phyloP scores from a whole-genome alignment of 2,888 invertebrate species.

The Timandra comae region DNA sequence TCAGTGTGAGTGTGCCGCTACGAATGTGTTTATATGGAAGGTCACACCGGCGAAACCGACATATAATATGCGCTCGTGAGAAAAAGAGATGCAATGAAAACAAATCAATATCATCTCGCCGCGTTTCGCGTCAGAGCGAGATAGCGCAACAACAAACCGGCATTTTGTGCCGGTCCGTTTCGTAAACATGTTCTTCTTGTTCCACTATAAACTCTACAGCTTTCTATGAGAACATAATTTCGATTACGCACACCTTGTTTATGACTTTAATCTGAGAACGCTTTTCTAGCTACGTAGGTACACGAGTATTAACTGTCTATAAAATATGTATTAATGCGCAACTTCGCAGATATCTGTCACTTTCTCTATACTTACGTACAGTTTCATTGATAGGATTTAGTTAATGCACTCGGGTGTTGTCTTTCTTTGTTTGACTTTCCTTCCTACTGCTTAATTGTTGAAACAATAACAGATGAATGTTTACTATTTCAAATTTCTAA shows the following conservation, averaged over 20 bases:
- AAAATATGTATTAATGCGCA: not conserved
- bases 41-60: conserved; percentile 58
- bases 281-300: conserved; percentile 4
- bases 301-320: not conserved
- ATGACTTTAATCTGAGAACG: conserved; percentile 32
- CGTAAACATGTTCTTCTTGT: conserved; percentile 18
- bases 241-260: conserved; percentile 29
- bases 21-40: conserved; percentile 67
- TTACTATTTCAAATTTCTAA: too few relatives aligned
- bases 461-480: too few relatives aligned
- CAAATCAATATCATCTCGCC: conserved; percentile 74
- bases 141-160: conserved; percentile 73
- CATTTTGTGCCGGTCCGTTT: conserved; percentile 58
- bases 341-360: not conserved
- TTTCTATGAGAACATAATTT: conserved; percentile 29
- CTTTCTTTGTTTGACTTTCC: too few relatives aligned
- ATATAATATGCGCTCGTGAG: conserved; percentile 46
- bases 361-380: too few relatives aligned
- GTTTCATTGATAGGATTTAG: too few relatives aligned
- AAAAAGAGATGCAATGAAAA: conserved; percentile 73
- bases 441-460: too few relatives aligned
- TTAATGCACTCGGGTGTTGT: too few relatives aligned
- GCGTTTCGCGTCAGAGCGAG: conserved; percentile 63
- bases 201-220: conserved; percentile 41
- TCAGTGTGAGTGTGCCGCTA: conserved; percentile 30